phyloP scores from a whole-genome alignment of 92 coral and sea anemone genomes.

The Isaurus tuberculatus region DNA sequence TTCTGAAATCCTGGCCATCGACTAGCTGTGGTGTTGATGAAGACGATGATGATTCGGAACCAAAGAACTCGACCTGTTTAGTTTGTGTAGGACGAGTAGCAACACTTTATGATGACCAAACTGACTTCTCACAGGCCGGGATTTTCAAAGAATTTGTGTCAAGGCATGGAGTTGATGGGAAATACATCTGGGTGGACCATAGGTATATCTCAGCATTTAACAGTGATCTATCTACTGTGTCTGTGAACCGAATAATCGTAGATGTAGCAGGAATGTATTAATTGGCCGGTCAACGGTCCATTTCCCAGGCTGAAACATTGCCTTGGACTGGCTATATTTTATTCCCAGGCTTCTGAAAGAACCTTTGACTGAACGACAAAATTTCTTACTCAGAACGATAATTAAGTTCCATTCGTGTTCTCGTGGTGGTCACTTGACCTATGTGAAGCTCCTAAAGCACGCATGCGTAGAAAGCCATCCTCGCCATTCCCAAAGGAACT shows the following conservation, averaged over 20 bases:
- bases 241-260: background rate
- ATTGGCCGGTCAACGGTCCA: too few species aligned
- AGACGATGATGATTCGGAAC: conserved; percentile 80
- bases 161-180: conserved; percentile 84
- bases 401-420: too few species aligned
- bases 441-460: too few species aligned
- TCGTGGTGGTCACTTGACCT: too few species aligned
- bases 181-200: conserved; percentile 77
- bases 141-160: conserved; percentile 78
- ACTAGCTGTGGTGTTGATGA: conserved; percentile 65
- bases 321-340: too few species aligned
- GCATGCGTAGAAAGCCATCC: too few species aligned
- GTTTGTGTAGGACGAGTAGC: conserved; percentile 86
- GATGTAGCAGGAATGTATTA: too few species aligned
- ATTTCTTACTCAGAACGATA: too few species aligned
- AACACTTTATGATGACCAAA: conserved; percentile 69
- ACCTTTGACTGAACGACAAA: too few species aligned
- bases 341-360: too few species aligned
- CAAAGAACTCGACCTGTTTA: conserved; percentile 77
- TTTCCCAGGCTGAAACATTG: too few species aligned
- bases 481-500: too few species aligned
- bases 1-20: conserved; percentile 93
- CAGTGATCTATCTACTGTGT: background rate
- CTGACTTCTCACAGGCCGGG: conserved; percentile 76
- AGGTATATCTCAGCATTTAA: conserved; percentile 51